A percentile compares a stretch with the other conserved stretches of the same genome.
Evolutionary conservation across 1,140 invertebrate genomes (phyloP).

Genomic region (Chironomus striatipennis): DNA sequence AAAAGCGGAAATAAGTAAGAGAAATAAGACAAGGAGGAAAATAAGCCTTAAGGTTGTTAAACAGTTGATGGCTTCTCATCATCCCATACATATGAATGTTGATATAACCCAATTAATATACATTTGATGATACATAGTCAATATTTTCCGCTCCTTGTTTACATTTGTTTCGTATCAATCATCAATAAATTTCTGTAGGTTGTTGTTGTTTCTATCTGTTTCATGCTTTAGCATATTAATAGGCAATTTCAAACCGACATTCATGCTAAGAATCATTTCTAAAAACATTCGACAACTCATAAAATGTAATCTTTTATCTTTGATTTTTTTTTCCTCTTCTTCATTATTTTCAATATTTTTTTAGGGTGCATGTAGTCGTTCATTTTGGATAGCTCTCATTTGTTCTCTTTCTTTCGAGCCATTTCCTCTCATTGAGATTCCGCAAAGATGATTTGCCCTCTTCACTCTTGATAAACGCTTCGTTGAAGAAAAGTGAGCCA

Average conservation of each 20-base stretch:
- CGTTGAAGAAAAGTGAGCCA: not conserved
- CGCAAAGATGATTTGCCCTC: no score
- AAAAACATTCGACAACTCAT: not conserved
- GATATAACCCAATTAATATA: slow-evolving; percentile 12
- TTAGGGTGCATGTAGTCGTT: no score
- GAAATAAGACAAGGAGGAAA: not conserved
- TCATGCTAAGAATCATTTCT: not conserved
- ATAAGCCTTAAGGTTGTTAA: not conserved
- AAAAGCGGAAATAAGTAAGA: not conserved
- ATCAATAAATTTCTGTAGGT: not conserved
- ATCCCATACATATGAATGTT: not conserved
- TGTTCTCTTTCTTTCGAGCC: no score
- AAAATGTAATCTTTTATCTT: slow-evolving; percentile 16
- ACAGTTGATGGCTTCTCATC: not conserved
- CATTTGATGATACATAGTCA: slow-evolving; percentile 14
- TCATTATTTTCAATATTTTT: no score
- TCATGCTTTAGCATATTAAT: slow-evolving; percentile 14
- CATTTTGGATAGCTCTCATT: no score
- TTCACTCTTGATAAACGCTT: not conserved
- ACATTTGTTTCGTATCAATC: slow-evolving; percentile 19
- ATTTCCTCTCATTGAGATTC: no score
- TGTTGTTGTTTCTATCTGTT: not conserved
- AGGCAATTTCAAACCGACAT: not conserved
- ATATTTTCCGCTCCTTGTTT: slow-evolving; percentile 16
- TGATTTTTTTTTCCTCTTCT: not conserved